Conservation (phyloP, 2,113 vertebrate genomes). For the Corvus hawaiiensis region DNA sequence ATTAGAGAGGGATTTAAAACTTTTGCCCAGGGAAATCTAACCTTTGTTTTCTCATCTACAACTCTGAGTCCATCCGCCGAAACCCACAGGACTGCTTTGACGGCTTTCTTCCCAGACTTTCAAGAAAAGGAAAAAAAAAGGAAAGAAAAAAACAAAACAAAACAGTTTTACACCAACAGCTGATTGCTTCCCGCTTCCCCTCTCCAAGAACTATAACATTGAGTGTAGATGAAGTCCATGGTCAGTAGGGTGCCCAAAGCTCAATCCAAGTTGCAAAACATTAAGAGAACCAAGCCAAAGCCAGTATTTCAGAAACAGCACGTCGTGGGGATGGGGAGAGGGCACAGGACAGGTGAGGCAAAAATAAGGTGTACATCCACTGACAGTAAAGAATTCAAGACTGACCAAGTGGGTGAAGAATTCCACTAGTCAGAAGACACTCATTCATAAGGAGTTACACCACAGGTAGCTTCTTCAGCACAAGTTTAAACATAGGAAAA, state of each 20-base stretch:
- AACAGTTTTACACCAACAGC: slow-evolving; percentile 3
- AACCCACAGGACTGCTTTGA: slow-evolving; percentile 95
- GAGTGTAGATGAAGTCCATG: slow-evolving; percentile 68
- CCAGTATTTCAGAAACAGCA: slow-evolving; percentile 66
- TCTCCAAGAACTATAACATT: slow-evolving; percentile 64
- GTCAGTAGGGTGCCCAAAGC: slow-evolving; percentile 73
- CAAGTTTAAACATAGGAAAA: neutral
- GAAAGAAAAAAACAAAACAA: neutral
- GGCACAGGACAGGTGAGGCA: slow-evolving; percentile 47
- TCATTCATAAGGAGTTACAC: slow-evolving; percentile 82
- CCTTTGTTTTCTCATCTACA: slow-evolving; percentile 99
- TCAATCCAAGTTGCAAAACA: slow-evolving; percentile 73
- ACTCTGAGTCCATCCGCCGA: slow-evolving; percentile 96
- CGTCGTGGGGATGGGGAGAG: slow-evolving; percentile 12
- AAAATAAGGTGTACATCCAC: slow-evolving; percentile 61
- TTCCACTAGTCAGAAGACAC: slow-evolving; percentile 65
- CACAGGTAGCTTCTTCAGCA: slow-evolving; percentile 70
- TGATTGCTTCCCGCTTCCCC: slow-evolving; percentile 22
- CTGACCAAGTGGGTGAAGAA: slow-evolving; percentile 53
- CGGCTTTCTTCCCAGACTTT: slow-evolving; percentile 95
- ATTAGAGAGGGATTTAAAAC: neutral
- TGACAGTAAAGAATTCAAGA: slow-evolving; percentile 67
- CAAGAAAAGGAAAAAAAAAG: slow-evolving; percentile 12
- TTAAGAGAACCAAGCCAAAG: slow-evolving; percentile 72
- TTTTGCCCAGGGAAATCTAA: slow-evolving; percentile 61